Conservation (phyloP, 2,113 vertebrate species). For the Scortum barcoo region DNA sequence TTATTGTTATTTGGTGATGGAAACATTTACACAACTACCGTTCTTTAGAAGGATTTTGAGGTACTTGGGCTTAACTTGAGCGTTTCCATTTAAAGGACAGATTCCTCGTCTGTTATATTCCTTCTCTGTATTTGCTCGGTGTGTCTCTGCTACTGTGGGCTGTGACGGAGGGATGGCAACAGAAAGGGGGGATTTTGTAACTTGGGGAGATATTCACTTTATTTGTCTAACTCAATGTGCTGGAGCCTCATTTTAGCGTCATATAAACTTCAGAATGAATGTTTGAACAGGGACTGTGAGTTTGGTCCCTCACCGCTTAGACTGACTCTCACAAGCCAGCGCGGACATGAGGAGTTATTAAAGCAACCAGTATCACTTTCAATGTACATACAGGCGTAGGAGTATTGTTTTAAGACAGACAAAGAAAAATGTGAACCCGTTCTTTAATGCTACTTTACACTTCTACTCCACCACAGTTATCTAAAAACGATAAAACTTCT, state of each 20-base stretch:
- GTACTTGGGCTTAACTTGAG: background rate
- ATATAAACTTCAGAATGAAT: background rate
- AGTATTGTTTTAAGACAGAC: background rate
- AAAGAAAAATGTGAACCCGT: background rate
- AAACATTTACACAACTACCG: background rate
- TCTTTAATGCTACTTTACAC: background rate
- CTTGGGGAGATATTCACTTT: background rate
- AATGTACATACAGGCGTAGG: too few species aligned
- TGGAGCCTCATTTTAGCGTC: background rate
- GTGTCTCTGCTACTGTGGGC: background rate
- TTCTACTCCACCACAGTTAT: background rate
- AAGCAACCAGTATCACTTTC: too few species aligned
- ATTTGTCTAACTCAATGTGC: background rate
- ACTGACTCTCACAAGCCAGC: too few species aligned
- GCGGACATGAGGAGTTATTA: too few species aligned
- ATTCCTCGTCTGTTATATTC: background rate
- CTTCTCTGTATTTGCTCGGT: background rate
- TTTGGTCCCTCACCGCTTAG: too few species aligned
- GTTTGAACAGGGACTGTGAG: too few species aligned
- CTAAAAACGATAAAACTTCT: background rate
- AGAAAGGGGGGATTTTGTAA: background rate
- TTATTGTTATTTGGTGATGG: background rate
- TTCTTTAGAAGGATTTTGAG: background rate
- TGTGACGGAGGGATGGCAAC: background rate
- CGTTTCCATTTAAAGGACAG: background rate